Evolutionary conservation across 2,888 invertebrate species (phyloP).

Genomic region (Pandemis corylana): DNA sequence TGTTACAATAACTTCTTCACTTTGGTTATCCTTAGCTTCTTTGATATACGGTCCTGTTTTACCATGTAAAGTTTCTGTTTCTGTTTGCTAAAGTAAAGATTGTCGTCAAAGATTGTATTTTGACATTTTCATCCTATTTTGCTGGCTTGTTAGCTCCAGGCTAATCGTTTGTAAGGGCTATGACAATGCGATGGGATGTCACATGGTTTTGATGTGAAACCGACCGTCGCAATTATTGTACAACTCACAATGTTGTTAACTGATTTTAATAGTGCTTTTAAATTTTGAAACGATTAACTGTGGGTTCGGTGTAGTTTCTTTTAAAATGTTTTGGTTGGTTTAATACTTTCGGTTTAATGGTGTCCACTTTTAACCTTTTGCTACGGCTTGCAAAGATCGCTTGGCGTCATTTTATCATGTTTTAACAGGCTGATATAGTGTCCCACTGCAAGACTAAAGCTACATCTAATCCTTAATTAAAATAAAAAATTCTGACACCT

Average conservation of each 20-base stretch:
- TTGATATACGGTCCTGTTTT: neutral
- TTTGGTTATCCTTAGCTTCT: neutral
- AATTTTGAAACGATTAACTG: neutral
- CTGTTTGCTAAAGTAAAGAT: conserved; percentile 56
- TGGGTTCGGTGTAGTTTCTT: neutral
- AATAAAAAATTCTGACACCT: too few relatives aligned
- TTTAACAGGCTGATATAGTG: too few relatives aligned
- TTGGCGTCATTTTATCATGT: too few relatives aligned
- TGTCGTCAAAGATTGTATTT: conserved; percentile 77
- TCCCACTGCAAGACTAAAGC: too few relatives aligned
- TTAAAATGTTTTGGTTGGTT: neutral
- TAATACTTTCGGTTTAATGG: neutral
- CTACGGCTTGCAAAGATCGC: too few relatives aligned
- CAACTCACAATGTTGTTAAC: conserved; percentile 19
- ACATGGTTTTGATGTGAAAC: conserved; percentile 39
- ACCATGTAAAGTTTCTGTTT: neutral
- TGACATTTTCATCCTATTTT: conserved; percentile 83
- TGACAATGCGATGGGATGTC: conserved; percentile 54
- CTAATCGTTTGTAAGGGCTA: conserved; percentile 74
- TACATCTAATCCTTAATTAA: too few relatives aligned
- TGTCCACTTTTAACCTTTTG: too few relatives aligned
- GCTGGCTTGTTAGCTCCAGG: conserved; percentile 69
- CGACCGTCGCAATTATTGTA: conserved; percentile 24
- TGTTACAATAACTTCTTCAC: conserved; percentile 31
- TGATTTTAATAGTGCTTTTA: conserved; percentile 24